Evolutionary conservation across 1,140 invertebrate genomes (phyloP), one percentile per base, ranked within the genome.

Genomic region (Drosophila aff.): DNA sequence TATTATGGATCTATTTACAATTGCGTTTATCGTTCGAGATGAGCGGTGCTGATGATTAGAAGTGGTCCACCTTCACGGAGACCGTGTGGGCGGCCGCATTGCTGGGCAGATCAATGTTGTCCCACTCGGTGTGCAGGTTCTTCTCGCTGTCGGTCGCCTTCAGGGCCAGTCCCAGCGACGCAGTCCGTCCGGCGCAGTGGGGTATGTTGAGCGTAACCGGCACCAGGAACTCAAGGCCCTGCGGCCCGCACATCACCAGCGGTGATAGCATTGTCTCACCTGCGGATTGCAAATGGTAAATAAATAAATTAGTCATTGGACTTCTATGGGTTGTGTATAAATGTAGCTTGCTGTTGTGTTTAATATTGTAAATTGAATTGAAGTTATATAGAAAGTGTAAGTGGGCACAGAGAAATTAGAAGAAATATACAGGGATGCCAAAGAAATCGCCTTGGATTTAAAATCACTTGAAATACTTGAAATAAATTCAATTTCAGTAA

Each of bases 231-330:
- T 96, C 95, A 61, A 98, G 95, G 61, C 98, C 98, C 94, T 97
- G 97, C 13, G 98, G 98, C 57, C 98, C 98, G 94, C 98, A 99
- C 96, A 99, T 98, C 79, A 99, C 97, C 76, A 99, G 94, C 47
- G 98, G 98, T 87, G 97, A 98, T 57, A 98, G 94, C 93, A 98
- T 95, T 44, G 97, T 96, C 95, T 98, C 97, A 95, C 97, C 98
- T 98, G 92, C 18, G 93, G 93, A 93, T 33, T 16, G 13, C 5
- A 64, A 65, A 85, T 18, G 33, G 47, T 73, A 84, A 78, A 55
- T 73, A 68, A 13, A 7, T 23, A 23, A 62, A 76, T 68, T 81
- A 61, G 63, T 59, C 33, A 66, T 15, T 5, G 23, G 73, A 21
- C 40, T 23, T 55, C 15, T 33, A 18, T 63, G 60, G 50, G 28